phyloP scores from a whole-genome alignment of 1,140 invertebrate genomes.

The Aphis craccivora region DNA sequence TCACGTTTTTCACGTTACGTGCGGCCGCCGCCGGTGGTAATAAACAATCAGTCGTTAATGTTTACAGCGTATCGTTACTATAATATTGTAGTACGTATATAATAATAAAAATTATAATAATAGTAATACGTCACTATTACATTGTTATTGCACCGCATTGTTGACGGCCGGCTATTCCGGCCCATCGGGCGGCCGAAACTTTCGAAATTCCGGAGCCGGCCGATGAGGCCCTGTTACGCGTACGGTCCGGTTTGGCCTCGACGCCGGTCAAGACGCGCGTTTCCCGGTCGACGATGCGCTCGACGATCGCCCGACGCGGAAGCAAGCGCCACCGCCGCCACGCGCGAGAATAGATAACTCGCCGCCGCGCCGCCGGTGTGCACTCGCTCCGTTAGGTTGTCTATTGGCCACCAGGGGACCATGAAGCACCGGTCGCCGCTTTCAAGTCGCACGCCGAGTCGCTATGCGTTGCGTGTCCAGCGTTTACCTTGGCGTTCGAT shows the following conservation, averaged over 20 bases:
- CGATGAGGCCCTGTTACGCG: slow-evolving; percentile 1
- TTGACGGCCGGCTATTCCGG: neutral
- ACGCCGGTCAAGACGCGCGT: neutral
- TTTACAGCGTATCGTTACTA: neutral
- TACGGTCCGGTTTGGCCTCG: neutral
- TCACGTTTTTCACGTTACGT: neutral
- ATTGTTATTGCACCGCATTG: neutral
- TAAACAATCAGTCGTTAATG: neutral
- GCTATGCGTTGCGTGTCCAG: neutral
- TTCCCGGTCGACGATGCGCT: neutral
- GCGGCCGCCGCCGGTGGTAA: no score
- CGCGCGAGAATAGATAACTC: slow-evolving; percentile 1
- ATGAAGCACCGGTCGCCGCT: neutral
- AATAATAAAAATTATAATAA: no score
- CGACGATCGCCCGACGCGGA: neutral
- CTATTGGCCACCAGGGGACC: slow-evolving; percentile 45
- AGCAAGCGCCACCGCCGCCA: no score
- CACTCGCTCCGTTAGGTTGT: slow-evolving; percentile 44
- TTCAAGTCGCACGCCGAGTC: neutral
- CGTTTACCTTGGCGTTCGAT: neutral
- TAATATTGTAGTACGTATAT: no score
- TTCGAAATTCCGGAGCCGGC: neutral
- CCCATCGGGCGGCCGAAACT: neutral
- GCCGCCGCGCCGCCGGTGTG: slow-evolving; percentile 21
- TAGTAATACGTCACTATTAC: neutral